Conservation (phyloP, 2,888 invertebrate species). For the Margaritifera margaritifera region DNA sequence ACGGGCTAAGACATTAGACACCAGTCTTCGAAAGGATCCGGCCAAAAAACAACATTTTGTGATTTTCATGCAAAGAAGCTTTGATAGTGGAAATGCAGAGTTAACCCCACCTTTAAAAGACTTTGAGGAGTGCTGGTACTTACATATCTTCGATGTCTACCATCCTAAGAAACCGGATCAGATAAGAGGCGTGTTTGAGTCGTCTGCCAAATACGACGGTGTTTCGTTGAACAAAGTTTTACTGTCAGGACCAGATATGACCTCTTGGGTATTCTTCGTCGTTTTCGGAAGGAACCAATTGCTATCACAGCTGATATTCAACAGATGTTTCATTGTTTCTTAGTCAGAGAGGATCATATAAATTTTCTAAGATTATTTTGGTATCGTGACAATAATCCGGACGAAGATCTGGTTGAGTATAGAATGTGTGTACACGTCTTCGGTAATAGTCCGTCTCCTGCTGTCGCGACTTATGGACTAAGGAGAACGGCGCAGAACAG, state of each 20-base stretch:
- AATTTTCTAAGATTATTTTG: slow-evolving; percentile 37
- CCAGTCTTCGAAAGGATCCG: slow-evolving; percentile 16
- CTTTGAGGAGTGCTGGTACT: slow-evolving; percentile 36
- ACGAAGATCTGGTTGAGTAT: slow-evolving; percentile 25
- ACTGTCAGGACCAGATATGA: slow-evolving; percentile 30
- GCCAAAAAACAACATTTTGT: slow-evolving; percentile 27
- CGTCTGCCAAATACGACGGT: slow-evolving; percentile 26
- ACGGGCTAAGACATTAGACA: slow-evolving; percentile 20
- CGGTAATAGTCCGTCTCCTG: slow-evolving; percentile 35
- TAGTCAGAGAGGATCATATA: slow-evolving; percentile 21
- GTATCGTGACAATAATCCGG: slow-evolving; percentile 29
- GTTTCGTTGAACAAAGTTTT: slow-evolving; percentile 32
- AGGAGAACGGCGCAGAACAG: slow-evolving; percentile 19
- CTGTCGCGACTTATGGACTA: slow-evolving; percentile 35
- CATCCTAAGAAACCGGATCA: slow-evolving; percentile 26
- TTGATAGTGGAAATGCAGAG: slow-evolving; percentile 31
- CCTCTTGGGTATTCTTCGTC: slow-evolving; percentile 28
- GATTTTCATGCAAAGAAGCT: slow-evolving; percentile 31
- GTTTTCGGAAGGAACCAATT: slow-evolving; percentile 22
- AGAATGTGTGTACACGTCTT: slow-evolving; percentile 34
- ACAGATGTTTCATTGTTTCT: slow-evolving; percentile 39
- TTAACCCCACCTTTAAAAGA: slow-evolving; percentile 18
- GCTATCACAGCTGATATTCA: slow-evolving; percentile 33
- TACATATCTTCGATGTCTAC: slow-evolving; percentile 37
- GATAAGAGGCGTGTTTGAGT: slow-evolving; percentile 39